Base-by-base conservation (phyloP, 2,888 invertebrate genomes). In the Drosophila quinaria region DNA sequence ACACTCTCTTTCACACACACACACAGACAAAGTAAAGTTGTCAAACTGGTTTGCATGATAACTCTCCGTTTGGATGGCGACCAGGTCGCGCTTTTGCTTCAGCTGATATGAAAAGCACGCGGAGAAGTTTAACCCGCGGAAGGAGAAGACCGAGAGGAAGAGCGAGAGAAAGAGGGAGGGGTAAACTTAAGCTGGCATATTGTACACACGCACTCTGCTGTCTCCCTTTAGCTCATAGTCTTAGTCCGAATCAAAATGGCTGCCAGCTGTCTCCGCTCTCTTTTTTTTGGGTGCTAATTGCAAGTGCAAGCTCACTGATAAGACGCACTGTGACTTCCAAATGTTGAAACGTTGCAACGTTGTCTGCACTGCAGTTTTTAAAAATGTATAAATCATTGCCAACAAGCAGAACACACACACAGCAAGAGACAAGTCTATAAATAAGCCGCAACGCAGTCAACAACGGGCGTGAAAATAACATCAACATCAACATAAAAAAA, bases 361-460 rank as follows among this genome's bases (percentile, higher is more conserved):
- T 60, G 68, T 70, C 37, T 42, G 47, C 50, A 54, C 44, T 63
- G 66, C 66, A 82, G 90, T 91, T 91, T 81, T 92, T 90, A 91
- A 91, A 91, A 88, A 90, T 89, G 87, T 90, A 91, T 92, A 91
- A 91, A 92, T 92, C 92, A 92, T 91, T 81, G 70, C 42, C 59
- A 76, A 74, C 78, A 74, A 76, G 70, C 78, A 33, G 37, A 33
- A 65, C 33, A 39, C 39, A 22, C 82, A 89, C 91, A 90, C 91
- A 91, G 91, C 91, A 91, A 91, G 91, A 91, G 91, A 91, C 90
- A 91, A 89, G 90, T 80, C 91, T 91, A 91, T 91, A 91, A 91
- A 90, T 91, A 91, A 80, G 73, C 22, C 46, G 39, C 46, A 46
- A 61, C 52, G 56, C 61, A 55, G 70, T 50, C 68, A 51, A 39